phyloP scores from a whole-genome alignment of 2,888 invertebrate genomes.

The Cosmopolites sordidus region DNA sequence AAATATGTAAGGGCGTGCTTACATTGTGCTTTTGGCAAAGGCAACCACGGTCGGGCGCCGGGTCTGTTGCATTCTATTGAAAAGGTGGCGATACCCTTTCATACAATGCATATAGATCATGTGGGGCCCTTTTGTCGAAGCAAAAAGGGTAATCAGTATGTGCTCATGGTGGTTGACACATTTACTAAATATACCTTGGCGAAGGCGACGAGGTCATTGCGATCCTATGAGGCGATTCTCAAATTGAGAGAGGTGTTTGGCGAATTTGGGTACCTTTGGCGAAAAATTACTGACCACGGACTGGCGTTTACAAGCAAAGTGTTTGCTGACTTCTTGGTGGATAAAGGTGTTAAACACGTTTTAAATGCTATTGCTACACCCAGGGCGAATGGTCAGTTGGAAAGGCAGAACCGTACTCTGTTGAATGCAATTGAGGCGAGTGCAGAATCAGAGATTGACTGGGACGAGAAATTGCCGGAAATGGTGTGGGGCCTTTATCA shows the following conservation, averaged over 20 bases:
- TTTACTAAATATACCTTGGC: conserved; percentile 16
- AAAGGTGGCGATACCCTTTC: conserved; percentile 8
- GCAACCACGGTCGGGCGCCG: conserved; percentile 23
- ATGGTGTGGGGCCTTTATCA: conserved; percentile 37
- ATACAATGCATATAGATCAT: conserved; percentile 18
- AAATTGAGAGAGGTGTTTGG: conserved; percentile 6
- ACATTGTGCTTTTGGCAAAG: conserved; percentile 37
- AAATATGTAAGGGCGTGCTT: conserved; percentile 30
- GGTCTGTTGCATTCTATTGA: conserved; percentile 14
- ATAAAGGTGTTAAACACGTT: background rate
- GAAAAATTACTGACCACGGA: conserved; percentile 15
- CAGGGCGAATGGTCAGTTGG: conserved; percentile 16
- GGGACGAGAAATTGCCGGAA: conserved; percentile 33
- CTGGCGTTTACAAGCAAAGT: conserved; percentile 12
- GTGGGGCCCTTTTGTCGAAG: conserved; percentile 8
- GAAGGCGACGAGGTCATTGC: conserved; percentile 3
- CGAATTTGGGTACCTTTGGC: conserved; percentile 12
- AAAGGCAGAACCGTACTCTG: conserved; percentile 9
- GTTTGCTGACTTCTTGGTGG: conserved; percentile 10
- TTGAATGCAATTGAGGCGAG: conserved; percentile 30
- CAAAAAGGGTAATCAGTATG: too few species aligned
- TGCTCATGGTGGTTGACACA: conserved; percentile 27
- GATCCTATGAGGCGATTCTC: conserved; percentile 6
- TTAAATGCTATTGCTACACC: conserved; percentile 13
- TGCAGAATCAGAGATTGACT: conserved; percentile 31